Conservation (phyloP, 1,140 invertebrate species). For the Tachypleus tridentatus region DNA sequence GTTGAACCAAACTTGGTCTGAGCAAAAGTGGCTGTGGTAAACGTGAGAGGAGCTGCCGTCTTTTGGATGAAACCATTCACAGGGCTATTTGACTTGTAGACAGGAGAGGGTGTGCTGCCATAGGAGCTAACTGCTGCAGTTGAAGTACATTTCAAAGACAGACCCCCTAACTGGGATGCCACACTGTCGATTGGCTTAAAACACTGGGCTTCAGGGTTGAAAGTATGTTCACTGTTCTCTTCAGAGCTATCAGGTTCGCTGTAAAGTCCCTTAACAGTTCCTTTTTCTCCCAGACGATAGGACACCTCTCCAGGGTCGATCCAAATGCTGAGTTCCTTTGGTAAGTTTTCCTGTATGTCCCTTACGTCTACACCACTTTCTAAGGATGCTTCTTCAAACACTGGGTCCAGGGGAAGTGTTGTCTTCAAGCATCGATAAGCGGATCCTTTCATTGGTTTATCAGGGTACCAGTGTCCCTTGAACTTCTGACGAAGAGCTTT, state of each 20-base stretch:
- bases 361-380: conserved; percentile 82
- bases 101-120: too few relatives aligned
- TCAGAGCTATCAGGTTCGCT: conserved; percentile 51
- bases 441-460: conserved; percentile 87
- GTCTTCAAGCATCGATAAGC: conserved; percentile 91
- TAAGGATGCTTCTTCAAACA: conserved; percentile 72
- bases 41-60: conserved; percentile 45
- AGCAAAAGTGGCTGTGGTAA: conserved; percentile 93
- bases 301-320: conserved; percentile 89
- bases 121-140: too few relatives aligned
- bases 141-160: conserved; percentile 13
- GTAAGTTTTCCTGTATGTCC: conserved; percentile 87
- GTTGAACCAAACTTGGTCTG: conserved; percentile 98
- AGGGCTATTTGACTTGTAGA: too few relatives aligned
- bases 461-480: conserved; percentile 94
- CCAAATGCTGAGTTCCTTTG: conserved; percentile 87
- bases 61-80: conserved; percentile 6
- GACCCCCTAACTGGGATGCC: conserved; percentile 35
- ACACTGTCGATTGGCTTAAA: conserved; percentile 78
- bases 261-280: conserved; percentile 78
- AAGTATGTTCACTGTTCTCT: conserved; percentile 73
- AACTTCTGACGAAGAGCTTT: conserved; percentile 91
- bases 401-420: conserved; percentile 80
- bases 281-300: conserved; percentile 75
- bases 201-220: conserved; percentile 91